Base-by-base conservation (phyloP, 2,797 vertebrate species). In the Poeciliopsis turneri region DNA sequence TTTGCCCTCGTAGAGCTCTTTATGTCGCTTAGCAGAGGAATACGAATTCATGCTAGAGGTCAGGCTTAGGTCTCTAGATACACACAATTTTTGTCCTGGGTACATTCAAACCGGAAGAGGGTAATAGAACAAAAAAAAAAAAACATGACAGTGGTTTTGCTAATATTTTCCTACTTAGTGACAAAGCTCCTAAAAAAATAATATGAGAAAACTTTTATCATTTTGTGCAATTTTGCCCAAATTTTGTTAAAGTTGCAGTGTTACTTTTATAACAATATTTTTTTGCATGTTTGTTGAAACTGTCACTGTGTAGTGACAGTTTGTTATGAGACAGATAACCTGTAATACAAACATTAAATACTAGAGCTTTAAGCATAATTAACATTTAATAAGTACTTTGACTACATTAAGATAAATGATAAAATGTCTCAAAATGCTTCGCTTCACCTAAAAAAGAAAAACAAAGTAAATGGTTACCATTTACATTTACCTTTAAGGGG, bases 31-130 rank as follows among this genome's bases (percentile, higher is more conserved):
- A 47, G 18, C 23, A 10, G 43, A 74, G 39, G 25, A 64, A 71
- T 59, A 81, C 70, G 82, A 81, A 88, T 72, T 30, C 71, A 80
- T 20, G 73, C 79, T 83, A 72, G 10, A 43, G 55, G 78, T 77
- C 79, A 77, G 76, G 88, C 80, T 78, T 78, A 80, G 55, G 80
- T 85, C 85, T 88, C 79, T 84, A 88, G 82, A 83, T 88, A 83
- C 80, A 87, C 85, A 84, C 73, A 78, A 80, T 86, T 86, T 59
- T 59, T 86, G 83, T 82, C 79, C 76, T 84, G 82, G 68, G 66
- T 76, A 75, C 11, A 53, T 90, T 88, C 20, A 11, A 51, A 68
- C 49, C 2, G 0, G 9, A 2, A 68, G 39, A 25, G 39, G 4
- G 2, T 15, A 43, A 46, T 7, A 45, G 2, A 5, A 18, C 5